These are phyloP conservation scores for Noctua pronuba DNA, from an alignment of 2,888 invertebrate genomes.

Conservation along the genomic window DNA sequence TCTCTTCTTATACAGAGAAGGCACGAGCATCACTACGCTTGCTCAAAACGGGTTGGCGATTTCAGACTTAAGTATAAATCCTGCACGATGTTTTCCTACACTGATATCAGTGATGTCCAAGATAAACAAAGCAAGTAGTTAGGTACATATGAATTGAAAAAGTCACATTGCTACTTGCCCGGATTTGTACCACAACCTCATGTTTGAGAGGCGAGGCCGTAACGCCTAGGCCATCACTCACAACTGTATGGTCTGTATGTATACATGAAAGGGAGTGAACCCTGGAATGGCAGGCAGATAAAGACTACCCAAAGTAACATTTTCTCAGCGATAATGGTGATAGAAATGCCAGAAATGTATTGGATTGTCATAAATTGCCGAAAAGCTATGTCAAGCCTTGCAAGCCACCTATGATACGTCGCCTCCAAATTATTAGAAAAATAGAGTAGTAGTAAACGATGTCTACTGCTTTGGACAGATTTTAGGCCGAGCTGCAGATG, in stretches of 20 bases:
- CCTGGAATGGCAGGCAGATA: background rate
- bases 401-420: background rate
- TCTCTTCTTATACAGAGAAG: background rate
- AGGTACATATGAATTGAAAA: background rate
- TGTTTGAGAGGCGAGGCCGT: background rate
- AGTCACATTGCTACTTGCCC: background rate
- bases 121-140: background rate
- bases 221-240: background rate
- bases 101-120: background rate
- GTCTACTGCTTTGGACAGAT: background rate
- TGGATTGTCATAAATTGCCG: background rate
- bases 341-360: background rate
- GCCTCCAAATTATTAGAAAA: background rate
- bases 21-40: background rate
- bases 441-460: background rate
- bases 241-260: no score
- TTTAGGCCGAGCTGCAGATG: background rate
- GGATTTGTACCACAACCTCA: background rate
- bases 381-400: background rate
- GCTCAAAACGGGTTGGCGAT: background rate
- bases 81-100: no score
- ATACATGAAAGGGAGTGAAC: no score
- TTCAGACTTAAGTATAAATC: background rate
- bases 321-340: background rate
- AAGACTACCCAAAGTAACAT: background rate